These are phyloP conservation scores for Zoanthus solanderi DNA, from an alignment of 92 coral and sea anemone genomes.

Conservation along the genomic window DNA sequence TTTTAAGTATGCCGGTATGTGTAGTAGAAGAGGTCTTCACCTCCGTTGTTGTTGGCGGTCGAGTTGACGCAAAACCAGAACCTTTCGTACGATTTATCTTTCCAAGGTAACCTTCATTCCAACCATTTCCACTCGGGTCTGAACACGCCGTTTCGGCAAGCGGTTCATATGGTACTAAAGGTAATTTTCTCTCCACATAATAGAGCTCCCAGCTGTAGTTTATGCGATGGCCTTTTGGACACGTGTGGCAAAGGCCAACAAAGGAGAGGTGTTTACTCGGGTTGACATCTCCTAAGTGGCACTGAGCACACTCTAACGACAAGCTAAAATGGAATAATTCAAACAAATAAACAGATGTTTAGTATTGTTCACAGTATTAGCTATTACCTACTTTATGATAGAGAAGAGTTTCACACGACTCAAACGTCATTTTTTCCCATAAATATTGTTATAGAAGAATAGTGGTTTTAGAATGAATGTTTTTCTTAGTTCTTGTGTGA, in stretches of 20 bases:
- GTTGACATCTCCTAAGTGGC: constrained; percentile 66
- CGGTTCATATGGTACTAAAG: background rate
- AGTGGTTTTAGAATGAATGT: too few relatives aligned
- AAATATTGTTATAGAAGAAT: too few relatives aligned
- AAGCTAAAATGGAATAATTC: constrained; percentile 43
- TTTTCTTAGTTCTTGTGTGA: too few relatives aligned
- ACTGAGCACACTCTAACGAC: constrained; percentile 72
- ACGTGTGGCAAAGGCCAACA: constrained; percentile 65
- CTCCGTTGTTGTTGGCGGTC: background rate
- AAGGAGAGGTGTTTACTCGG: constrained; percentile 68
- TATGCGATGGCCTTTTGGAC: constrained; percentile 50
- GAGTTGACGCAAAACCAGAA: background rate
- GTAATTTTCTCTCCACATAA: constrained; percentile 12
- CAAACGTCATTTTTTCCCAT: too few relatives aligned
- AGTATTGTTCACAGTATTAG: too few relatives aligned
- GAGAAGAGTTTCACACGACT: too few relatives aligned
- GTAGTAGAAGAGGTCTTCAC: background rate
- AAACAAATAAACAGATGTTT: too few relatives aligned
- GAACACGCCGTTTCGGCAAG: background rate
- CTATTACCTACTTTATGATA: too few relatives aligned
- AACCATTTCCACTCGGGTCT: constrained; percentile 13
- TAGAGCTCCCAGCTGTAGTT: constrained; percentile 66
- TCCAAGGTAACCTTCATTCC: background rate
- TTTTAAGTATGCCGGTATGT: background rate
- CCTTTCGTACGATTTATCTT: background rate